Evolutionary conservation across 2,888 invertebrate genomes (phyloP).

Genomic region (Oligia latruncula): DNA sequence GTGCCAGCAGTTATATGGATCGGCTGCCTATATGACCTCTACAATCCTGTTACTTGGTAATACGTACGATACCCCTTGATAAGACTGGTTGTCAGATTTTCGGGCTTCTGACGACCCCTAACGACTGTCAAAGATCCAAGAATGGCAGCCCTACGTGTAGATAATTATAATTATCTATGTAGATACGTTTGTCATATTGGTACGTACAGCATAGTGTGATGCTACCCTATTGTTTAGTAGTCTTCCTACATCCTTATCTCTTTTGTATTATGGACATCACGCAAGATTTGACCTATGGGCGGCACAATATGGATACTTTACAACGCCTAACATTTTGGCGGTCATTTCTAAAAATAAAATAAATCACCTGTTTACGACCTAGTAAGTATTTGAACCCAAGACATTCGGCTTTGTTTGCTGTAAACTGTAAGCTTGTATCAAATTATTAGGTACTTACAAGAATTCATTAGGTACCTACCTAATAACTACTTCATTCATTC

Average conservation of each 20-base stretch:
- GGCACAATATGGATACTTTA: not conserved
- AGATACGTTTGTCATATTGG: not conserved
- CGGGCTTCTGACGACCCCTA: not conserved
- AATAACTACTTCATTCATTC: not conserved
- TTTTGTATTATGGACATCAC: slow-evolving; percentile 16
- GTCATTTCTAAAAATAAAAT: not conserved
- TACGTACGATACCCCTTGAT: no score
- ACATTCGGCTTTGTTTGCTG: not conserved
- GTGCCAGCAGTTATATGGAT: not conserved
- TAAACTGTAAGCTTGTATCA: not conserved
- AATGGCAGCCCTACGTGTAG: not conserved
- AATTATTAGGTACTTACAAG: not conserved
- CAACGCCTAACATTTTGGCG: not conserved
- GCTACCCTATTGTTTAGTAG: slow-evolving; percentile 35
- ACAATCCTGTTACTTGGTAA: not conserved
- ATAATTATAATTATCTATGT: no score
- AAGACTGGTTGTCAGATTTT: not conserved
- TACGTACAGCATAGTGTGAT: slow-evolving; percentile 10
- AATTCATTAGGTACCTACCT: not conserved
- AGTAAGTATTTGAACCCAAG: not conserved
- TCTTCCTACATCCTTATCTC: slow-evolving; percentile 46
- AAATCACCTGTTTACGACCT: not conserved
- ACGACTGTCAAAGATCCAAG: not conserved
- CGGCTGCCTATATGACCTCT: not conserved
- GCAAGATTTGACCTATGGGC: slow-evolving; percentile 18